Evolutionary conservation across 37 sponge, comb jelly and placozoan species (phyloP), one percentile per base, ranked within the genome.

Genomic region (Corticium candelabrum): DNA sequence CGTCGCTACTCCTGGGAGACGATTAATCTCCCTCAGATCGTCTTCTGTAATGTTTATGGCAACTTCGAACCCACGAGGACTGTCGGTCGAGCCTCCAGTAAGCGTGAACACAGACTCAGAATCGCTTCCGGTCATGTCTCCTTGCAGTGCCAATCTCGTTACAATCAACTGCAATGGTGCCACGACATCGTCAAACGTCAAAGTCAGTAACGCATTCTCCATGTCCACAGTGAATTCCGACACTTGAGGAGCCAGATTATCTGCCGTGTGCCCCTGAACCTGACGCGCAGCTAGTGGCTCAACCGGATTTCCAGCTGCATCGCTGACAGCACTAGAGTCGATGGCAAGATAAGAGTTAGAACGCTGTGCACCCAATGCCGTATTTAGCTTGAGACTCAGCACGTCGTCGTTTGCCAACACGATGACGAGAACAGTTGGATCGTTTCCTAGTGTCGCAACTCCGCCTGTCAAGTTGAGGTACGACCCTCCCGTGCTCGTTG

Each of bases 121-220:
- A 11, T 77, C 75, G 39, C 57, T n/a, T 79, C 40, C 34, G 4
- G 76, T 41, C 34, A 78, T 71, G 38, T 80, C 2, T 40, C 89
- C 84, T 30, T 57, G 79, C 3, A 94, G 74, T 32, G 89, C 90
- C 50, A 94, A 80, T 0, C 37, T 68, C 0, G 82, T 82, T 34
- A 88, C 74, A 36, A 76, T 39, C n/a, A 90, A 82, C 27, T 86
- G 69, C 39, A 69, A 74, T 29, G 91, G 84, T 0, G 78, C 40
- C 2, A 94, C 87, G 7, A 88, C 87, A 41, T 94, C 91, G 84
- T 84, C 75, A 74, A 90, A 94, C 27, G 89, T 88, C 32, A 94
- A 81, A n/a, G 56, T 94, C 1, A 94, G 76, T 1, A 35, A 21
- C 32, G 37, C 81, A 21, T 80, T 76, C 56, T 94, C 86, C 91